Conservation (phyloP, 2,113 vertebrate genomes). For the Chitala chitala region DNA sequence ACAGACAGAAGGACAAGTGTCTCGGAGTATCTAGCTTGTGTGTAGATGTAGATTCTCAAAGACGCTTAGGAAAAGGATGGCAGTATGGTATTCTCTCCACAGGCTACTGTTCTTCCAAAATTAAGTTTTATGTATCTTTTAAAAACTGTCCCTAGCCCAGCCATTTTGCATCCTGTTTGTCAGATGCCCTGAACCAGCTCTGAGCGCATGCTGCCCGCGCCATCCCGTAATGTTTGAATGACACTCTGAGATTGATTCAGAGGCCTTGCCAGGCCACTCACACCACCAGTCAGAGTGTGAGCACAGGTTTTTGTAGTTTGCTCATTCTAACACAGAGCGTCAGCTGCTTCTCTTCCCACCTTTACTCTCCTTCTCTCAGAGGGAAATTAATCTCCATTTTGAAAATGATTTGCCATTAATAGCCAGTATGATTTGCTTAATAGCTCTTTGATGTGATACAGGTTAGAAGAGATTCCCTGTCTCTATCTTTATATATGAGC, state of each 20-base stretch:
- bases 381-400: constrained; percentile 14
- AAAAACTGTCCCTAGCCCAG: too few relatives aligned
- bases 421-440: not conserved
- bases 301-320: constrained; percentile 11
- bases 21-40: too few relatives aligned
- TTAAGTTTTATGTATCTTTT: too few relatives aligned
- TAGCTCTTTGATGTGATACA: constrained; percentile 6
- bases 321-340: constrained; percentile 1
- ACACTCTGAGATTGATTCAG: constrained; percentile 18
- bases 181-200: not conserved
- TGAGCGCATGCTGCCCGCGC: not conserved
- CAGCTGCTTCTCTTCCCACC: not conserved
- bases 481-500: not conserved
- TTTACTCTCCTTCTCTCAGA: not conserved
- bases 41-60: too few relatives aligned
- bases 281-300: not conserved
- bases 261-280: not conserved
- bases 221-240: constrained; percentile 10
- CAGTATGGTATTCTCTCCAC: too few relatives aligned
- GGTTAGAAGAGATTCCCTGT: not conserved
- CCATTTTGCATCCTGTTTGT: too few relatives aligned
- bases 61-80: too few relatives aligned
- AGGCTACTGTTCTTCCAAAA: too few relatives aligned
- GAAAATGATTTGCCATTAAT: not conserved
- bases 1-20: too few relatives aligned